These are phyloP conservation scores for Podargus strigoides DNA, from an alignment of 2,797 vertebrate species.

Conservation along the genomic window DNA sequence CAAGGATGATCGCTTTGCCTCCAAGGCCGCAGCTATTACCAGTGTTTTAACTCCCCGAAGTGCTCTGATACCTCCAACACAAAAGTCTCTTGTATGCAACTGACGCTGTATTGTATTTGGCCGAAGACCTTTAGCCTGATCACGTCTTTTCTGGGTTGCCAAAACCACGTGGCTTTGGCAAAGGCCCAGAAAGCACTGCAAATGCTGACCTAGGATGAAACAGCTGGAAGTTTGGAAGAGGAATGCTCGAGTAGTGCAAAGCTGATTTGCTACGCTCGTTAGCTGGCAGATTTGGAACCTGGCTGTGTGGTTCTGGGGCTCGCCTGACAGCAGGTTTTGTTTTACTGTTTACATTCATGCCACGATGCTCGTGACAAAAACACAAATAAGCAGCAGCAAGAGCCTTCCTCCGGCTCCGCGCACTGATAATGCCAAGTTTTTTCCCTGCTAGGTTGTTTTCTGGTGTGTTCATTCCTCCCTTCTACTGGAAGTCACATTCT, in stretches of 20 bases:
- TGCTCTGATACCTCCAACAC: accelerated
- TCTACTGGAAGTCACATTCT: slow-evolving; percentile 36
- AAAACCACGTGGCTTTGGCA: not conserved
- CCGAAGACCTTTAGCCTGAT: not conserved
- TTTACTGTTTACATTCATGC: not conserved
- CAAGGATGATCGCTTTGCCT: not conserved
- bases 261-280: slow-evolving; percentile 23
- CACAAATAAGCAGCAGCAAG: not conserved
- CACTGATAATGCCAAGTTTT: not conserved
- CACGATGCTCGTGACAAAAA: not conserved
- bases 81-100: not conserved
- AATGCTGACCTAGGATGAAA: slow-evolving; percentile 19
- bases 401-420: accelerated
- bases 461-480: not conserved
- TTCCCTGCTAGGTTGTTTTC: not conserved
- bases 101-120: not conserved
- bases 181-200: not conserved
- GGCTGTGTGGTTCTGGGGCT: not conserved
- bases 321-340: slow-evolving; percentile 22
- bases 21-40: not conserved
- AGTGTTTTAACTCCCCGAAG: not conserved
- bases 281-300: slow-evolving; percentile 7
- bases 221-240: slow-evolving; percentile 47
- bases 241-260: slow-evolving; percentile 17
- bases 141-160: not conserved